Base-by-base conservation (phyloP, 1,140 invertebrate species). In the Dysdera silvatica region DNA sequence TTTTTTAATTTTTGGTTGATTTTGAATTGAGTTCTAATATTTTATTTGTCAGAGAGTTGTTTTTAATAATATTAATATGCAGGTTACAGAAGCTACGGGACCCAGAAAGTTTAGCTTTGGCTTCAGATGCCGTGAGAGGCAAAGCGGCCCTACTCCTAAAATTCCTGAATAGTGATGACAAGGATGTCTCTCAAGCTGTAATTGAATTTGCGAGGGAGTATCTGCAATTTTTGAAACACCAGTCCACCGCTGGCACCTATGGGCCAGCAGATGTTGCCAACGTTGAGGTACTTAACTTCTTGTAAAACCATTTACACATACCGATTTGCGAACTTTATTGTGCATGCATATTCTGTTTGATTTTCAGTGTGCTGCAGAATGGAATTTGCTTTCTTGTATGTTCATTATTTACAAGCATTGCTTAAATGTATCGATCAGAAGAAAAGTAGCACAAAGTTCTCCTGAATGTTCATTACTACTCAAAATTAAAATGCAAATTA, bases 171-270 rank as follows among this genome's bases (percentile, higher is more conserved):
- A 75, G 80, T 73, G 77, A 80, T 47, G 80, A 82, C 71, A 80
- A 82, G 70, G 80, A 82, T 71, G 79, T 82, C 2, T 83, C 81
- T 0, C 72, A 72, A 26, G 74, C 76, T 12, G 78, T 82, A n/a
- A 70, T 77, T 31, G 75, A 77, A 20, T 83, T 82, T 74, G 72
- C 76, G 16, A 75, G 78, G 28, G 80, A 81, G 58, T 83, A 83
- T 66, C 77, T 83, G 33, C 76, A 78, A 65, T 72, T 80, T 41
- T 61, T 79, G 26, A 79, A 79, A 68, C 71, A 74, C 35, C 64
- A 72, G 31, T 67, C 69, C 28, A 67, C 73, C 20, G 56, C 65
- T 29, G 68, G 61, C n/a, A 68, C 65, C 37, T 77, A 79, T 57
- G 67, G 63, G 20, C 60, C 51, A 12, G 66, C 64, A 33, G 77